Base-by-base conservation (phyloP, 1,140 invertebrate species). In the Episyrphus balteatus region DNA sequence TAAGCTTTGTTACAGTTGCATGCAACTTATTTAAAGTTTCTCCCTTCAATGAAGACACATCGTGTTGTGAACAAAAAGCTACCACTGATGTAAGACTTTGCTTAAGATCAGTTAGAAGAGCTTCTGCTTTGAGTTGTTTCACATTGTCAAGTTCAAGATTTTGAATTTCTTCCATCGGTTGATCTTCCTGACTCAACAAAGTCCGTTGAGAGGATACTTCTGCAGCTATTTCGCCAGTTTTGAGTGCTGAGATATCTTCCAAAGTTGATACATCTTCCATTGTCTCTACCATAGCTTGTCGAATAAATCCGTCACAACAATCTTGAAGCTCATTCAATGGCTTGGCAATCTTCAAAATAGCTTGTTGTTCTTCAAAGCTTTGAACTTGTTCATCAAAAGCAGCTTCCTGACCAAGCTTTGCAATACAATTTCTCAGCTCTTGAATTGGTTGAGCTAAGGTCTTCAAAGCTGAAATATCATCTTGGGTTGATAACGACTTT, bases 301-400 rank as follows among this genome's bases (percentile, higher is more conserved):
- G 32, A 26, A 76, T 66, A 18, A 79, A 64, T 41, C 74, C 51
- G n/a, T 74, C 58, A 36, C 79, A 59, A 50, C 70, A 74, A 51
- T 73, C 73, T 52, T 73, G 70, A 37, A 80, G 60, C 57, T 71
- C 73, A 54, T 73, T 66, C 8, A 78, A 56, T 17, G 72, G 71
- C 38, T 68, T 65, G 13, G 73, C 73, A 26, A 79, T 59, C 21
- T 69, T 68, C 33, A 53, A 42, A 32, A 52, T 36, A 11, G 48
- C 44, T 10, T 46, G 47, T 3, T 31, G 30, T 40, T 42, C 12
- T 12, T 48, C 43, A 9, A 53, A 37, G 5, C 46, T 51, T 31
- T 41, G 26, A 6, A 42, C 49, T 30, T 53, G 49, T 34, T 53
- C 52, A 26, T 26, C 36, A 48, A 31, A 41, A 46, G 46, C 26